Evolutionary conservation across 2,113 vertebrate genomes (phyloP).

Genomic region (Anthoscopus minutus): DNA sequence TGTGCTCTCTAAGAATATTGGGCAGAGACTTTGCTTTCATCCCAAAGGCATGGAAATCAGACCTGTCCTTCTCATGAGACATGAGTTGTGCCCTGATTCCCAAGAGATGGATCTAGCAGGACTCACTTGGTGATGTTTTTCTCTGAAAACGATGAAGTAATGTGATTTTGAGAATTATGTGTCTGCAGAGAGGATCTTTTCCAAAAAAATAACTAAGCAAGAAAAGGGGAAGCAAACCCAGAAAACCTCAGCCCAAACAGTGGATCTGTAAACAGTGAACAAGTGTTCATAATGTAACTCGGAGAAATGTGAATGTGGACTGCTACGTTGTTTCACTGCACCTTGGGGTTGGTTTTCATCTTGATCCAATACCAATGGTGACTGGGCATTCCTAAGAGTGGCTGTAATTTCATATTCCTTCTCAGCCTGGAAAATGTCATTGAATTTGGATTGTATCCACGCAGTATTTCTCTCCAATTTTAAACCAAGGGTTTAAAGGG

Average conservation of each 20-base stretch:
- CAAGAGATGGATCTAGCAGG: background rate
- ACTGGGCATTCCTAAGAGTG: background rate
- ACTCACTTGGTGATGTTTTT: background rate
- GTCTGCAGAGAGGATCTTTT: background rate
- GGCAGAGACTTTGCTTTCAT: background rate
- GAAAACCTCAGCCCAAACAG: background rate
- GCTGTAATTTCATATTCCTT: background rate
- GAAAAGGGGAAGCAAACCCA: background rate
- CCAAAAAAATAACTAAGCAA: background rate
- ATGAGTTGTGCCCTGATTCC: background rate
- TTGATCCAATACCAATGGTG: background rate
- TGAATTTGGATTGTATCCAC: background rate
- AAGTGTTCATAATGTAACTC: background rate
- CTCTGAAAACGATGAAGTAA: background rate
- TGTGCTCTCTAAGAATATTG: background rate
- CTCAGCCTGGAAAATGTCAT: background rate
- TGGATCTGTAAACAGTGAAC: background rate
- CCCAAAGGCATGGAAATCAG: background rate
- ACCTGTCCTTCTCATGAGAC: background rate
- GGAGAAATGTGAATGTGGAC: background rate
- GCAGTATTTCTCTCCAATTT: background rate
- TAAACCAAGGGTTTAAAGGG: background rate
- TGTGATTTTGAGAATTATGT: background rate
- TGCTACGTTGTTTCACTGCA: background rate
- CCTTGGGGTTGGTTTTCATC: background rate